A percentile compares a stretch with the other conserved stretches of the same genome.
These are phyloP conservation scores for Cryptocephalus moraei DNA, from an alignment of 2,888 invertebrate species.

Conservation along the genomic window DNA sequence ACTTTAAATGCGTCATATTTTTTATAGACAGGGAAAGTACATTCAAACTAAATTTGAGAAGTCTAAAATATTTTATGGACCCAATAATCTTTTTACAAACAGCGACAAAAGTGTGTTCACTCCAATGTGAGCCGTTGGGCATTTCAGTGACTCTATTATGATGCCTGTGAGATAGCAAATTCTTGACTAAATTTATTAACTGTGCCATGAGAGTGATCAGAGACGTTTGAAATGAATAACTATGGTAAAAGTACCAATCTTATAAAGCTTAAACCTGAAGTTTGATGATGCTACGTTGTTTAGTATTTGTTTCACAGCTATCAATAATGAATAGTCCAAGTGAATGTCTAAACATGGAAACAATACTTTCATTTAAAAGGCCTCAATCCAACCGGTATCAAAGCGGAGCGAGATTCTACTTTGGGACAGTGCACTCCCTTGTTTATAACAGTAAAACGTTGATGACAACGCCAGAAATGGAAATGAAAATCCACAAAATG, in stretches of 20 bases:
- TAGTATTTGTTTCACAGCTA: not conserved
- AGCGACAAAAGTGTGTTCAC: too few species aligned
- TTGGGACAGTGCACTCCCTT: not conserved
- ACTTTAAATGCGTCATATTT: too few species aligned
- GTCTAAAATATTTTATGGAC: too few species aligned
- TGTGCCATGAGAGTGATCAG: not conserved
- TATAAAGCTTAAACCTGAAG: not conserved
- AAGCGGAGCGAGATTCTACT: not conserved
- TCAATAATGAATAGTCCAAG: not conserved
- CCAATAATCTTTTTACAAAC: too few species aligned
- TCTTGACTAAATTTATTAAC: too few species aligned
- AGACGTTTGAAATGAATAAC: constrained; percentile 3
- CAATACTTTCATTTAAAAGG: not conserved
- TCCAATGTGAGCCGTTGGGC: too few species aligned
- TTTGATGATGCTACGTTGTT: not conserved
- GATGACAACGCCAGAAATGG: not conserved
- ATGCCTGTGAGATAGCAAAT: too few species aligned
- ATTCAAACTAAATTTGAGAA: too few species aligned
- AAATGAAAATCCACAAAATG: not conserved
- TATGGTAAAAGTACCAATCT: constrained; percentile 8
- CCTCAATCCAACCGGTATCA: not conserved
- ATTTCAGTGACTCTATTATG: too few species aligned
- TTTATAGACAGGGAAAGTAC: too few species aligned
- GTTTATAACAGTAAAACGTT: not conserved
- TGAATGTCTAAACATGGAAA: not conserved